Evolutionary conservation across 2,888 invertebrate genomes (phyloP).

Genomic region (Patella pellucida): DNA sequence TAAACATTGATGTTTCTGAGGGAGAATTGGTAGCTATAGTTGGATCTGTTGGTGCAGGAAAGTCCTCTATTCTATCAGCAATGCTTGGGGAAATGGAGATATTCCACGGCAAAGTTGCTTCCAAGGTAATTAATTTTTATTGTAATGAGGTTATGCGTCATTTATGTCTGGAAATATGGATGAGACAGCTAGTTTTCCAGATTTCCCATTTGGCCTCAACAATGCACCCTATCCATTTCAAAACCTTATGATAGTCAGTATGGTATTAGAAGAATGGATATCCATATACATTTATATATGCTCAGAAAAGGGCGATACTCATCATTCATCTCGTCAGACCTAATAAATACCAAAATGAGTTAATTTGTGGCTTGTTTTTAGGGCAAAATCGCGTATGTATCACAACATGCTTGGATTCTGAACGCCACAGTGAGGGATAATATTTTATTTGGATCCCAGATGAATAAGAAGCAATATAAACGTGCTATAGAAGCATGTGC

Average conservation of each 20-base stretch:
- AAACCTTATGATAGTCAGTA: no score
- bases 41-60: conserved; percentile 89
- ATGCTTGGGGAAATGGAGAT: conserved; percentile 68
- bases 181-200: no score
- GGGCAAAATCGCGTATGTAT: conserved; percentile 79
- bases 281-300: no score
- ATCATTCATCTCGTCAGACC: no score
- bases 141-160: no score
- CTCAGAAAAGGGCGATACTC: no score
- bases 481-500: conserved; percentile 90
- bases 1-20: conserved; percentile 80
- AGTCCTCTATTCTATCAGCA: conserved; percentile 72
- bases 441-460: conserved; percentile 88
- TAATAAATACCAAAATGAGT: no score
- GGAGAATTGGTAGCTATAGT: conserved; percentile 86
- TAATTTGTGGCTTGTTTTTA: not conserved
- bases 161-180: no score
- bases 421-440: conserved; percentile 93
- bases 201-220: no score
- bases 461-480: conserved; percentile 81
- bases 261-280: no score
- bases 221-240: no score
- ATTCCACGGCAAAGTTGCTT: conserved; percentile 56
- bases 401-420: conserved; percentile 73
- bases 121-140: conserved; percentile 45